These are phyloP conservation scores for Stramonita haemastoma DNA, from an alignment of 2,888 invertebrate species.

Conservation along the genomic window DNA sequence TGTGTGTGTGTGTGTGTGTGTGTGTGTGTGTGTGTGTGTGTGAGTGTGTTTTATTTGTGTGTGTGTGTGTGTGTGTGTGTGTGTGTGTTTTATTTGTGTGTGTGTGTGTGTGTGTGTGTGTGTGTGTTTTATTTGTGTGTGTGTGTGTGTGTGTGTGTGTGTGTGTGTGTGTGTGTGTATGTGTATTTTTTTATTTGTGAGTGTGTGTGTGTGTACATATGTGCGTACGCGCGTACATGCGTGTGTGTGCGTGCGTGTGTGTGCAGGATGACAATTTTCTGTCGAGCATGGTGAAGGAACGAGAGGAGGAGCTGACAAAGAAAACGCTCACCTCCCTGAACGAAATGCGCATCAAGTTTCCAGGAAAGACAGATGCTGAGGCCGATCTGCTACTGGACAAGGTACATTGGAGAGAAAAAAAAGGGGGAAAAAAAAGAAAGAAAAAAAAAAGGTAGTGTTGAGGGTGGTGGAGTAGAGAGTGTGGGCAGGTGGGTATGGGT, in stretches of 20 bases:
- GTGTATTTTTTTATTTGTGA: background rate
- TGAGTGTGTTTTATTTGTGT: background rate
- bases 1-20: background rate
- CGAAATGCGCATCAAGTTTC: slow-evolving; percentile 77
- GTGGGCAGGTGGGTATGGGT: background rate
- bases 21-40: background rate
- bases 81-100: slow-evolving; percentile 13
- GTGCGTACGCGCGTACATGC: too few species aligned
- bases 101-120: background rate
- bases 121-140: background rate
- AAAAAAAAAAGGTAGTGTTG: too few species aligned
- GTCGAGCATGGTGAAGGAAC: slow-evolving; percentile 60
- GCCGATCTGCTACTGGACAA: slow-evolving; percentile 74
- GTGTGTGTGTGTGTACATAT: background rate
- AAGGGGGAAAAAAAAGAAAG: too few species aligned
- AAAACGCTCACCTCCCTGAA: slow-evolving; percentile 72
- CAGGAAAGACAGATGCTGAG: slow-evolving; percentile 76
- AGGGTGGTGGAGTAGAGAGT: background rate
- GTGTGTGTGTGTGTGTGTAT: slow-evolving; percentile 8
- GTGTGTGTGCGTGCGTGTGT: background rate
- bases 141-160: background rate
- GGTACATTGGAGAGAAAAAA: too few species aligned
- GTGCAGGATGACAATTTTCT: slow-evolving; percentile 64
- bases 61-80: background rate
- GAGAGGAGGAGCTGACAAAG: slow-evolving; percentile 70